Percentiles rank a stretch among this genome's conserved stretches.
These are phyloP conservation scores for Gymnogyps californianus DNA, from an alignment of 2,113 vertebrate species.

Conservation along the genomic window DNA sequence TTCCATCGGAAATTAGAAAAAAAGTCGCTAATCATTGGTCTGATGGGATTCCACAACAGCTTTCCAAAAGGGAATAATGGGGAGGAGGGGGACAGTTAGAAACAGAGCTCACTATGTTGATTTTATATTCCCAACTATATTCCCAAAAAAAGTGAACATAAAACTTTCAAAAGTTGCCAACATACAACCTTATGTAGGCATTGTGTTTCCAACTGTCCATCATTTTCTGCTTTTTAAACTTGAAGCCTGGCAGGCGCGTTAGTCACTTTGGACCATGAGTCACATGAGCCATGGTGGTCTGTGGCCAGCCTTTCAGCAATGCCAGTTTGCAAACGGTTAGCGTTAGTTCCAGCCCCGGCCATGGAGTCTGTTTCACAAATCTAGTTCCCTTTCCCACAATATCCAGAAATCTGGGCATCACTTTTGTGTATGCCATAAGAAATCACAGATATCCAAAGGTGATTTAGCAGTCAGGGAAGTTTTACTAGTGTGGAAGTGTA, in stretches of 20 bases:
- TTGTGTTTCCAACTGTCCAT: neutral
- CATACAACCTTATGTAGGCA: neutral
- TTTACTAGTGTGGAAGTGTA: neutral
- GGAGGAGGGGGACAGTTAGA: neutral
- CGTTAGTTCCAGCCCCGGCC: neutral
- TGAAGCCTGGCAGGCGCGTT: rapidly evolving
- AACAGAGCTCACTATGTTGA: neutral
- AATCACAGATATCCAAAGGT: neutral
- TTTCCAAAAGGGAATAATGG: neutral
- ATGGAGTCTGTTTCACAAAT: neutral
- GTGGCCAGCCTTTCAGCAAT: neutral
- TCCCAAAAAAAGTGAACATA: neutral
- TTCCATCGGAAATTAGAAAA: neutral
- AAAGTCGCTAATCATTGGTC: neutral
- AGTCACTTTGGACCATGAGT: neutral
- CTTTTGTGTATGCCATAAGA: neutral
- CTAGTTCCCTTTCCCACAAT: neutral
- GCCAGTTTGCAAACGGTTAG: neutral
- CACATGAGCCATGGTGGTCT: rapidly evolving
- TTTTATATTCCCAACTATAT: neutral
- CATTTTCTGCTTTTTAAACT: neutral
- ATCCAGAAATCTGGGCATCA: neutral
- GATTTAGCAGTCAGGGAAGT: neutral
- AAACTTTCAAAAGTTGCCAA: neutral
- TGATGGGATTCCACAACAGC: neutral